Percentiles rank a stretch among this genome's conserved stretches.
Evolutionary conservation across 2,888 invertebrate genomes (phyloP).

Genomic region (Cinara cedri): DNA sequence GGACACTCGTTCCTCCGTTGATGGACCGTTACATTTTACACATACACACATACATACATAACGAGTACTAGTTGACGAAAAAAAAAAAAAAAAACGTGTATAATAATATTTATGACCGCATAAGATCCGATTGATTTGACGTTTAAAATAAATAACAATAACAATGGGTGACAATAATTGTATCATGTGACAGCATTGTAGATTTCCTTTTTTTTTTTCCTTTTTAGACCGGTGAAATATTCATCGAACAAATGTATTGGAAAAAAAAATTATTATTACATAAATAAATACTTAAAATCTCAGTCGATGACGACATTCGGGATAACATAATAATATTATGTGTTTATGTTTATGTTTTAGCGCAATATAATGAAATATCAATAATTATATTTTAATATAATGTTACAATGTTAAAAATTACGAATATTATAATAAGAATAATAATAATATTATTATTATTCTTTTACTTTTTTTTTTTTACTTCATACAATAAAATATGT

Average conservation of each 20-base stretch:
- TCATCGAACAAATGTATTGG: background rate
- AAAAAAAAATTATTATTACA: background rate
- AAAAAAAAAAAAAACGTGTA: no score
- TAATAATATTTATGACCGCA: background rate
- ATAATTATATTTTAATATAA: conserved; percentile 4
- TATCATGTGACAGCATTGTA: conserved; percentile 18
- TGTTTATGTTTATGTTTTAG: background rate
- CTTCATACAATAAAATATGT: background rate
- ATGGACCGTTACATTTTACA: no score
- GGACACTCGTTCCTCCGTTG: no score
- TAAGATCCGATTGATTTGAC: conserved; percentile 8
- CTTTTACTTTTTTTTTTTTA: background rate
- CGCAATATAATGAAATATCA: conserved; percentile 19
- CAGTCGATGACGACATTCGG: background rate
- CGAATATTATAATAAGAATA: conserved; percentile 9
- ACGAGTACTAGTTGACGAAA: no score
- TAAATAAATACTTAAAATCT: conserved; percentile 3
- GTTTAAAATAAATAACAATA: conserved; percentile 14
- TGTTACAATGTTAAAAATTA: conserved; percentile 25
- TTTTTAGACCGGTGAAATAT: no score
- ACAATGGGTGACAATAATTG: conserved; percentile 31
- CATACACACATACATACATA: no score
- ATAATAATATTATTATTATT: background rate
- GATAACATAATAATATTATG: background rate
- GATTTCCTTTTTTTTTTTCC: no score